These are phyloP conservation scores for Melieria picta DNA, from an alignment of 2,888 invertebrate genomes.

Conservation along the genomic window DNA sequence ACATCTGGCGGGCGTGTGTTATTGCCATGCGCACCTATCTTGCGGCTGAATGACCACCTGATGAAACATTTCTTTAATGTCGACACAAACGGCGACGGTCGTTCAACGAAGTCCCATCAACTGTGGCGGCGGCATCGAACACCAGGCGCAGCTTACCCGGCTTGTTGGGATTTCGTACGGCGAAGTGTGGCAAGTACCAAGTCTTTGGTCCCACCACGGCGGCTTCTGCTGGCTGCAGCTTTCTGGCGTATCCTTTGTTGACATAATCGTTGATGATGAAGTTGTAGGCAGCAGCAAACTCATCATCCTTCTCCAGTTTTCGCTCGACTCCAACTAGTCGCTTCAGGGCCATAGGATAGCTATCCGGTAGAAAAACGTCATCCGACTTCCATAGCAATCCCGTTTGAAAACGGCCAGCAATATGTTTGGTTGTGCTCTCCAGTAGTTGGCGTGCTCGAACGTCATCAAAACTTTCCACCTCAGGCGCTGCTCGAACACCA, in stretches of 20 bases:
- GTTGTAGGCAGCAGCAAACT: conserved; percentile 15
- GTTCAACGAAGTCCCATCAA: conserved; percentile 44
- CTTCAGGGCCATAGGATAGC: conserved; percentile 30
- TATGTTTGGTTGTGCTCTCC: conserved; percentile 1
- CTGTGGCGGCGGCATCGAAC: conserved; percentile 53
- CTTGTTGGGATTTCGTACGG: conserved; percentile 51
- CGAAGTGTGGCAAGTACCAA: conserved; percentile 53
- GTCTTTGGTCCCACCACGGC: conserved; percentile 19
- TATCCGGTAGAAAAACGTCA: conserved; percentile 20
- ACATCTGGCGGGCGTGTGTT: conserved; percentile 15
- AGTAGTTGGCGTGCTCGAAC: conserved; percentile 19
- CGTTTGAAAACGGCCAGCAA: conserved; percentile 35
- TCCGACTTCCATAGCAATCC: conserved; percentile 33
- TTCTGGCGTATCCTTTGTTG: background rate
- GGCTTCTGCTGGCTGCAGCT: background rate
- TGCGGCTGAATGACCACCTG: conserved; percentile 44
- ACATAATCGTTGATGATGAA: conserved; percentile 1
- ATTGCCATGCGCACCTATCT: conserved; percentile 47
- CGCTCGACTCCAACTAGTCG: conserved; percentile 24
- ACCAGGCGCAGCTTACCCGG: conserved; percentile 50
- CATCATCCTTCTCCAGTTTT: conserved; percentile 21
- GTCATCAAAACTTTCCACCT: conserved; percentile 14
- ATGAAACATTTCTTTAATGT: conserved; percentile 48
- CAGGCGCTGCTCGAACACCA: conserved; percentile 24
- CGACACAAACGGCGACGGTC: conserved; percentile 42